Conservation (phyloP, 1,140 invertebrate species). For the Triops longicaudatus region DNA sequence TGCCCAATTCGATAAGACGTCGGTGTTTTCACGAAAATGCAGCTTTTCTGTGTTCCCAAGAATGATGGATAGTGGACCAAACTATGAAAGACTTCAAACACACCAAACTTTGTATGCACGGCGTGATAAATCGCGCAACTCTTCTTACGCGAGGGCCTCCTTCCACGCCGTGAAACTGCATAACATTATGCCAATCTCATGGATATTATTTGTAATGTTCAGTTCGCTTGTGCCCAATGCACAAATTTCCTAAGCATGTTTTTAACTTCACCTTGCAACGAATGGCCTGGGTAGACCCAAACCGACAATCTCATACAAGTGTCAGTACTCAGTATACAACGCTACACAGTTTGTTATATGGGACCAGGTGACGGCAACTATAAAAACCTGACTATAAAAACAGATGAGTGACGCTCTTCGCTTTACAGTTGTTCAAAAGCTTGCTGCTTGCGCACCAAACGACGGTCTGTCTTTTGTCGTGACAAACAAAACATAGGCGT, state of each 20-base stretch:
- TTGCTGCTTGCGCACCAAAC: not conserved
- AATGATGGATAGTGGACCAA: not conserved
- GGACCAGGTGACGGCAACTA: not conserved
- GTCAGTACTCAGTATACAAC: not conserved
- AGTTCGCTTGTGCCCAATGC: not conserved
- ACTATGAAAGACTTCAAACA: not conserved
- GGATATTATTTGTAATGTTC: slow-evolving; percentile 1
- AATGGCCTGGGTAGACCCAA: too few species aligned
- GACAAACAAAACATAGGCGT: not conserved
- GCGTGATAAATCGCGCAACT: not conserved
- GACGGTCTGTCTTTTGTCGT: not conserved
- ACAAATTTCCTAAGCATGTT: not conserved
- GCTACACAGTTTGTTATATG: not conserved
- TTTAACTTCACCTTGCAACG: too few species aligned
- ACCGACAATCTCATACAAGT: too few species aligned
- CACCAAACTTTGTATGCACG: not conserved
- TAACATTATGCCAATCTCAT: not conserved
- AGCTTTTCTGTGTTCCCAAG: not conserved
- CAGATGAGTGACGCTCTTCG: not conserved
- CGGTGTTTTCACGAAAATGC: too few species aligned
- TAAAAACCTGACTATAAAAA: not conserved
- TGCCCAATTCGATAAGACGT: too few species aligned
- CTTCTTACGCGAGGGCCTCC: not conserved
- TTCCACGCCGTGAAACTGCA: not conserved
- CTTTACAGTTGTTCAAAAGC: not conserved